Percentiles rank a stretch among this genome's conserved stretches.
Evolutionary conservation across 2,888 invertebrate genomes (phyloP).

Genomic region (Electrophaes corylata): DNA sequence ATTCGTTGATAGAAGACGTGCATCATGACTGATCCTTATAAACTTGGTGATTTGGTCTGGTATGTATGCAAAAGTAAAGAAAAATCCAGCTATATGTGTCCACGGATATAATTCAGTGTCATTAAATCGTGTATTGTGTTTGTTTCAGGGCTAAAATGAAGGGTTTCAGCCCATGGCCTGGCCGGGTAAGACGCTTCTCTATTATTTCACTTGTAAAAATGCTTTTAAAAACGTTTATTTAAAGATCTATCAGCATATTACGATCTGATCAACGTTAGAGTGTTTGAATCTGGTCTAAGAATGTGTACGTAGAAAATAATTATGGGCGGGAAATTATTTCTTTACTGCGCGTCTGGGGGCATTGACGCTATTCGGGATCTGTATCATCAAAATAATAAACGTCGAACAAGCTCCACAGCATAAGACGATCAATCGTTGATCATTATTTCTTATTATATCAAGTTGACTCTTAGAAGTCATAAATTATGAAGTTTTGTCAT

Average conservation of each 20-base stretch:
- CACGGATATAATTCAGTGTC: constrained; percentile 54
- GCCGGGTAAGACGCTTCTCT: constrained; percentile 91
- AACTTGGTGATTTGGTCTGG: constrained; percentile 84
- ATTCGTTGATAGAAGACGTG: constrained; percentile 56
- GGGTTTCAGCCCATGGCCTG: constrained; percentile 98
- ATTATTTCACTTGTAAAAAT: constrained; percentile 44
- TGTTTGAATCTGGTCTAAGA: constrained; percentile 41
- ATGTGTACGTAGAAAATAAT: constrained; percentile 35
- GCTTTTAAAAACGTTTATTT: constrained; percentile 17
- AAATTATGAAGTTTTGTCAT: neutral
- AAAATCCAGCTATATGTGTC: constrained; percentile 51
- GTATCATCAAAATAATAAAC: constrained; percentile 17
- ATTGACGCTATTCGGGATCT: constrained; percentile 40
- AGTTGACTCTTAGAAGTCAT: neutral
- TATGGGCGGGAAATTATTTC: constrained; percentile 62
- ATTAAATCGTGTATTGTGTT: constrained; percentile 49
- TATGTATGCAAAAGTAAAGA: constrained; percentile 61
- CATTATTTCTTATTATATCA: neutral
- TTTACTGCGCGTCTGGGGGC: constrained; percentile 42
- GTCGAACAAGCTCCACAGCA: neutral
- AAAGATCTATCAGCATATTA: constrained; percentile 16
- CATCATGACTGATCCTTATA: constrained; percentile 73
- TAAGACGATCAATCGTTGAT: neutral
- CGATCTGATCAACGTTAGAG: constrained; percentile 3
- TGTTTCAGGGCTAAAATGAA: constrained; percentile 98